phyloP scores from a whole-genome alignment of 2,797 vertebrate species.

The Hippocampus kuda region DNA sequence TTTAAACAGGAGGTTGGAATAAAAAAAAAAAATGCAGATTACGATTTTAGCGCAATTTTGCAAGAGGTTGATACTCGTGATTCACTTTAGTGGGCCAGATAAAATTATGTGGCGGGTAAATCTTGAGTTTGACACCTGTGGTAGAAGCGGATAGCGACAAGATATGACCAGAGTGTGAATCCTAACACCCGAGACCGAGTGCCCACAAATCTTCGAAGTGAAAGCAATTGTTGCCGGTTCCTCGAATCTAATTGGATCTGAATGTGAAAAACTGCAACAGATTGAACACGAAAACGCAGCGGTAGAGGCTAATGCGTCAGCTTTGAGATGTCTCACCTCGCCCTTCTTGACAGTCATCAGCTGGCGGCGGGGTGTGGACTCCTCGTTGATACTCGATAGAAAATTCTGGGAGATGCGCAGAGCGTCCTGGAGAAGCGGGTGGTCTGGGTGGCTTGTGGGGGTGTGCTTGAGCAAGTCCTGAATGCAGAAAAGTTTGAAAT shows the following conservation, averaged over 20 bases:
- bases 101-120: too few species aligned
- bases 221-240: background rate
- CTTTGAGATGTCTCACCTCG: constrained; percentile 71
- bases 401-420: constrained; percentile 97
- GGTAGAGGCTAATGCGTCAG: background rate
- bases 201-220: background rate
- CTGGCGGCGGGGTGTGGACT: constrained; percentile 88
- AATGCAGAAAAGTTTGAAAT: too few species aligned
- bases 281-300: background rate
- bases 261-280: background rate
- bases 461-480: constrained; percentile 97
- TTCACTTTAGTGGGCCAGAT: too few species aligned
- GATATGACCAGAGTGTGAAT: background rate
- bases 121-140: background rate
- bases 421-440: constrained; percentile 87
- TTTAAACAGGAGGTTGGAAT: too few species aligned
- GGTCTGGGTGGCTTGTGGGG: constrained; percentile 82
- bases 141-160: background rate
- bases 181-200: background rate
- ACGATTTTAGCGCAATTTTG: too few species aligned
- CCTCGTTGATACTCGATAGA: constrained; percentile 96
- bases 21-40: too few species aligned
- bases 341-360: constrained; percentile 94
- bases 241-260: background rate
- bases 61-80: too few species aligned